phyloP scores from a whole-genome alignment of 1,140 invertebrate species.

The Drosophila bocqueti region DNA sequence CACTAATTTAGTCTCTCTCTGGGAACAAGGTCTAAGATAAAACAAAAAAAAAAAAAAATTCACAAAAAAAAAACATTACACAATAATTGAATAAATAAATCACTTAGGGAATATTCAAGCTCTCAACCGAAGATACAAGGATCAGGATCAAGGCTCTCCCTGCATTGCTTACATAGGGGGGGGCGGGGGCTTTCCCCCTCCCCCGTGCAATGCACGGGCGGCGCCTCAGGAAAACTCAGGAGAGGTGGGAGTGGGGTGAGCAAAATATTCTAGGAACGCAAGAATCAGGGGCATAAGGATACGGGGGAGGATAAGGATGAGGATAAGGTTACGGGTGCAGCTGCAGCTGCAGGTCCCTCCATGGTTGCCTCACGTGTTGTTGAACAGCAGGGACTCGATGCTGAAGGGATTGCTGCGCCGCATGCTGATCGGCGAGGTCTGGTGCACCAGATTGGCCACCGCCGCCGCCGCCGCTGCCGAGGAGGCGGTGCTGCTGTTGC shows the following conservation, averaged over 20 bases:
- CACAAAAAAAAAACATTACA: slow-evolving; percentile 32
- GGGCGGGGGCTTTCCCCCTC: not conserved
- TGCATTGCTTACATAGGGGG: not conserved
- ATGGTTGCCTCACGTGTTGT: slow-evolving; percentile 88
- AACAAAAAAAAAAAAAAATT: slow-evolving; percentile 28
- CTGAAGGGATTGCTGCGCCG: slow-evolving; percentile 91
- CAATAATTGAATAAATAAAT: slow-evolving; percentile 69
- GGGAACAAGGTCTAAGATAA: slow-evolving; percentile 49
- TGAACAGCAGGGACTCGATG: slow-evolving; percentile 92
- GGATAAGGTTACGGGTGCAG: not conserved
- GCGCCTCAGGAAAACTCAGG: not conserved
- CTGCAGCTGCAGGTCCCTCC: not conserved
- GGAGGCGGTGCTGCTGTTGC: slow-evolving; percentile 26
- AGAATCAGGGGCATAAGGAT: slow-evolving; percentile 8
- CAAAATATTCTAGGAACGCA: slow-evolving; percentile 48
- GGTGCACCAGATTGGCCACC: slow-evolving; percentile 81
- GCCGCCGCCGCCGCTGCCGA: slow-evolving; percentile 56
- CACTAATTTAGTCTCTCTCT: slow-evolving; percentile 78
- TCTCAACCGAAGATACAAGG: slow-evolving; percentile 48
- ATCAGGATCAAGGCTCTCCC: not conserved
- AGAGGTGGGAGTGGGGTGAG: slow-evolving; percentile 7
- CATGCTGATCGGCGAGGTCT: slow-evolving; percentile 86
- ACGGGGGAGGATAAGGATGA: not conserved
- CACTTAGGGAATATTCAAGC: slow-evolving; percentile 70
- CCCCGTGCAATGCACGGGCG: not conserved